Evolutionary conservation across 2,113 vertebrate genomes (phyloP).

Genomic region (Propithecus coquereli): DNA sequence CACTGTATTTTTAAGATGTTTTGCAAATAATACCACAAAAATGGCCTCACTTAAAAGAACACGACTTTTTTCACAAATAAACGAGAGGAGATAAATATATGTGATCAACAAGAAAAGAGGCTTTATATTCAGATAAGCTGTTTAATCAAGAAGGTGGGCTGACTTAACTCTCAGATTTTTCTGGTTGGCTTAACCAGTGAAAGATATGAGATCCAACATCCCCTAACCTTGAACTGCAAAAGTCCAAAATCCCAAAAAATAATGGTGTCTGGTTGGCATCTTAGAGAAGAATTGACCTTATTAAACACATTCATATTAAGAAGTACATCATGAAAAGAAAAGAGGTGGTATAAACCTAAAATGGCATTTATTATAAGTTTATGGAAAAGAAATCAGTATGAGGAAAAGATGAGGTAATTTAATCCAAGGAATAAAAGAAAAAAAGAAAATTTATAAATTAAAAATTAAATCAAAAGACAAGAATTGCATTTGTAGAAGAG

Average conservation of each 20-base stretch:
- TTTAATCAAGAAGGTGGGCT: background rate
- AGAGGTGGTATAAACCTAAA: background rate
- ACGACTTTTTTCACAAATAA: constrained; percentile 44
- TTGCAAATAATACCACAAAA: constrained; percentile 49
- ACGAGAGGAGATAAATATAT: background rate
- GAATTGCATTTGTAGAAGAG: background rate
- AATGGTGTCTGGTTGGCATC: background rate
- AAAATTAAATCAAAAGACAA: background rate
- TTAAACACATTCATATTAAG: background rate
- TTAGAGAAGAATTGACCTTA: background rate
- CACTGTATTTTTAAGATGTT: constrained; percentile 25
- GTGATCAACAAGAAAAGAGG: background rate
- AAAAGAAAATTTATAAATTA: constrained; percentile 3
- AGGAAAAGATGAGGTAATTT: constrained; percentile 38
- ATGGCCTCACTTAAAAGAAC: background rate
- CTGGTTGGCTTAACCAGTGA: background rate
- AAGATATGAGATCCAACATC: background rate
- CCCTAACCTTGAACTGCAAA: background rate
- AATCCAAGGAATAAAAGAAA: background rate
- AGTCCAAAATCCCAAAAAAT: background rate
- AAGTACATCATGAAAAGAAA: constrained; percentile 11
- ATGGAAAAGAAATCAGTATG: constrained; percentile 19
- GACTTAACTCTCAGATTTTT: background rate
- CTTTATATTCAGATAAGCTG: constrained; percentile 5
- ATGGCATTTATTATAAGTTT: background rate